Evolutionary conservation across 2,113 vertebrate species (phyloP), one percentile per base, ranked within the genome.

Genomic region (Lathamus discolor): DNA sequence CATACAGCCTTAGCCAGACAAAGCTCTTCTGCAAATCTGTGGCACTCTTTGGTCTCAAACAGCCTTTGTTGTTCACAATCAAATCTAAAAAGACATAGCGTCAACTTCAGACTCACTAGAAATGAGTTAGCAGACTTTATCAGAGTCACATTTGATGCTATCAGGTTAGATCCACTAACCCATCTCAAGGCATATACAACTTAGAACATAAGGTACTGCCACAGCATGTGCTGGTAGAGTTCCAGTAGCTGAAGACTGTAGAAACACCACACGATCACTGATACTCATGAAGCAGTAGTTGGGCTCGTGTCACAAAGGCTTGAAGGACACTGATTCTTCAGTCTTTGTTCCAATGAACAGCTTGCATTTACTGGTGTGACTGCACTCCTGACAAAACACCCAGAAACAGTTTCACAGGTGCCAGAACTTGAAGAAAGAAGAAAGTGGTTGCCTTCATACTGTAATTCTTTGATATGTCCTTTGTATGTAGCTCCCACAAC

Each of bases 191-290:
- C 69, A 64, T 10, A 14, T 44, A 11, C 75, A 62, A 7, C 37
- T 39, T 39, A 15, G 55, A 86, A 55, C 35, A 52, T 39, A 37
- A 33, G 61, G 69, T 52, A 33, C 11, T 7, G 11, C 66, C 52
- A 48, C 66, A 39, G 62, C 11, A 7, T 55, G 5, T 68, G 54
- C 66, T 52, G 62, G 33, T 59, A 79, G 74, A 62, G 49, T 54
- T 84, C 39, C 52, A 37, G 39, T 17, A 52, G 57, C 44, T 48
- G 62, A 54, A 48, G 49, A 37, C 55, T 83, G 76, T 29, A 31
- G 46, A 83, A 48, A 31, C 48, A 35, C 37, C 0, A 0, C 4
- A 2, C 2, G 0, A 28, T 52, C 20, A 9, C 20, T 17, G 52
- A 41, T n/a, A 17, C 41, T 88, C 83, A 62, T 0, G 3, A 64